Base-by-base conservation (phyloP, 1,140 invertebrate species). In the Drosophila kepulauana region DNA sequence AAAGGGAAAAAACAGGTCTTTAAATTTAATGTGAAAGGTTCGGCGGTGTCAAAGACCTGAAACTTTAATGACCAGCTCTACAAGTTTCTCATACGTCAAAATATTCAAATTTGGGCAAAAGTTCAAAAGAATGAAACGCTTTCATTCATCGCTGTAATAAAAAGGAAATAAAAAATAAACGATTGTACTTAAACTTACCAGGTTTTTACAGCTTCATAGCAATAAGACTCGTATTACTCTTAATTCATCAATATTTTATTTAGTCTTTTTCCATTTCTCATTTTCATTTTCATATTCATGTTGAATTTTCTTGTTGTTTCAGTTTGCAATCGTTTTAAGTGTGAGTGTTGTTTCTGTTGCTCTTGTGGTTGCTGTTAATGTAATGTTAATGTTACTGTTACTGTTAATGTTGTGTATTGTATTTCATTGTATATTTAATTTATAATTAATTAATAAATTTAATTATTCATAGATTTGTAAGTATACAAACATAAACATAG, bases 371-470 rank as follows among this genome's bases (percentile, higher is more conserved):
- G 13, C 49, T 61, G 49, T 64, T 68, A 64, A 48, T 75, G 69
- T 79, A 67, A 52, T 87, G 78, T 54, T 78, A 38, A 11, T 38
- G 35, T 38, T 38, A 30, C 33, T 56, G 7, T 75, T 82, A 67
- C 63, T 82, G 71, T 56, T 67, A 62, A 51, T 71, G 63, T 51
- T 45, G 59, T 71, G 58, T 87, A 74, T 54, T 78, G 79, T 75
- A 67, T 81, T 67, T 80, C 68, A 59, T 75, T 88, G 85, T 88
- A 88, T 90, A 90, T 90, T 88, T 85, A 90, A 81, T 90, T 89
- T 90, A 88, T 89, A 90, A 79, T 89, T 79, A 87, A 88, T 87
- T 84, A 88, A 89, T 89, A 90, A 89, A 90, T 85, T 90, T 90
- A 86, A 86, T 73, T 89, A 88, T 69, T 71, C 33, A 69, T 84